A percentile compares a stretch with the other conserved stretches of the same genome.
phyloP scores from a whole-genome alignment of 2,888 invertebrate species.

The Agriotes lineatus region DNA sequence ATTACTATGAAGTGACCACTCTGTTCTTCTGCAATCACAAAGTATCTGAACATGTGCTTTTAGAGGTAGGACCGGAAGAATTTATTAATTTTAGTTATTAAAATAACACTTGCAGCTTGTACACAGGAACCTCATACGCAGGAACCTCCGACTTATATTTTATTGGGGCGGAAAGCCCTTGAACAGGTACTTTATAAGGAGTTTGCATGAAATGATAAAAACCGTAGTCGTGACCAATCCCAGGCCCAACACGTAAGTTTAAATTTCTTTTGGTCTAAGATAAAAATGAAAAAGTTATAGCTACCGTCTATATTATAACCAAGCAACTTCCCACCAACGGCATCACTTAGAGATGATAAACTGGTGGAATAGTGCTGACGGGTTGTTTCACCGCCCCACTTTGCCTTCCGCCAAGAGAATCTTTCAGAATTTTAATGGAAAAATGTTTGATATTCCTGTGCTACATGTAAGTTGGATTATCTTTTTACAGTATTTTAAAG shows the following conservation, averaged over 20 bases:
- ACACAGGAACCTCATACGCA: conserved; percentile 71
- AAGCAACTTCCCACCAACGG: conserved; percentile 72
- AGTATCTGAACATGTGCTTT: conserved; percentile 70
- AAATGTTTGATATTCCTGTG: conserved; percentile 77
- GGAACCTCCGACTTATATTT: conserved; percentile 76
- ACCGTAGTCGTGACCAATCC: conserved; percentile 77
- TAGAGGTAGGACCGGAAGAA: conserved; percentile 71
- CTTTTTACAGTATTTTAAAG: conserved; percentile 9
- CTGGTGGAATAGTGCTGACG: conserved; percentile 76
- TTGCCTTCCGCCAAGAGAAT: conserved; percentile 73
- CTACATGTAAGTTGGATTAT: conserved; percentile 72
- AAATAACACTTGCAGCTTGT: conserved; percentile 59
- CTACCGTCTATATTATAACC: conserved; percentile 80
- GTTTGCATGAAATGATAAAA: conserved; percentile 70
- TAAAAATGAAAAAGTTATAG: conserved; percentile 61
- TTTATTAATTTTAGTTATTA: conserved; percentile 10
- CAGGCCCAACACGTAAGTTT: conserved; percentile 70
- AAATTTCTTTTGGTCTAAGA: not conserved
- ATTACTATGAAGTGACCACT: conserved; percentile 68
- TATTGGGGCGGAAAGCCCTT: conserved; percentile 73
- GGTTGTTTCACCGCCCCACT: conserved; percentile 76
- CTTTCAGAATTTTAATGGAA: conserved; percentile 75
- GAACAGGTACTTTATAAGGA: conserved; percentile 67
- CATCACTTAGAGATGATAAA: conserved; percentile 76
- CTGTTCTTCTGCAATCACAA: conserved; percentile 70